phyloP scores from a whole-genome alignment of 2,797 vertebrate species.

The Aldrovandia affinis region DNA sequence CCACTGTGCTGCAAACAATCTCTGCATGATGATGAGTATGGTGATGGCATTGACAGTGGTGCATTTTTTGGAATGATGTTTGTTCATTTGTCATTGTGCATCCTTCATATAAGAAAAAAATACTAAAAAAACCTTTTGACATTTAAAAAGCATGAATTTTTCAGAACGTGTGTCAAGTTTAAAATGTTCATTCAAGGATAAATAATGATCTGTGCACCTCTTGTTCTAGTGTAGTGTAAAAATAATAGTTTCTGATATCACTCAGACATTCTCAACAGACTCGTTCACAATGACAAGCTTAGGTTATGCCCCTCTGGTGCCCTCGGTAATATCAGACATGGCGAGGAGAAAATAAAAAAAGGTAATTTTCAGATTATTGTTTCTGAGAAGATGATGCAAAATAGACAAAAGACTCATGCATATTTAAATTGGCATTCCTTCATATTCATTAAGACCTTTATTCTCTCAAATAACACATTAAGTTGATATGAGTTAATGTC shows the following conservation, averaged over 20 bases:
- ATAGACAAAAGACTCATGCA: constrained; percentile 72
- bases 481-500: constrained; percentile 14
- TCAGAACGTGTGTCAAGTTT: neutral
- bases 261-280: constrained; percentile 59
- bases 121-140: constrained; percentile 54
- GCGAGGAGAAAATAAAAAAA: constrained; percentile 62
- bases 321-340: constrained; percentile 60
- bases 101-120: constrained; percentile 20
- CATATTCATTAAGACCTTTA: constrained; percentile 66
- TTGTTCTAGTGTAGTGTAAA: constrained; percentile 56
- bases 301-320: constrained; percentile 54
- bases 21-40: neutral
- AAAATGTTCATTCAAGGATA: constrained; percentile 16
- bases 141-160: constrained; percentile 60
- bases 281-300: constrained; percentile 59
- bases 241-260: constrained; percentile 57
- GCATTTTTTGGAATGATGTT: constrained; percentile 39
- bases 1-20: constrained; percentile 29
- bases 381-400: constrained; percentile 55
- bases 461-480: constrained; percentile 27
- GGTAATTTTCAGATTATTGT: constrained; percentile 71
- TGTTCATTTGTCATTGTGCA: neutral
- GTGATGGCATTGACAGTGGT: constrained; percentile 24
- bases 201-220: constrained; percentile 25
- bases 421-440: constrained; percentile 75